Base-by-base conservation (phyloP, 2,113 vertebrate genomes). In the Abramis brama region DNA sequence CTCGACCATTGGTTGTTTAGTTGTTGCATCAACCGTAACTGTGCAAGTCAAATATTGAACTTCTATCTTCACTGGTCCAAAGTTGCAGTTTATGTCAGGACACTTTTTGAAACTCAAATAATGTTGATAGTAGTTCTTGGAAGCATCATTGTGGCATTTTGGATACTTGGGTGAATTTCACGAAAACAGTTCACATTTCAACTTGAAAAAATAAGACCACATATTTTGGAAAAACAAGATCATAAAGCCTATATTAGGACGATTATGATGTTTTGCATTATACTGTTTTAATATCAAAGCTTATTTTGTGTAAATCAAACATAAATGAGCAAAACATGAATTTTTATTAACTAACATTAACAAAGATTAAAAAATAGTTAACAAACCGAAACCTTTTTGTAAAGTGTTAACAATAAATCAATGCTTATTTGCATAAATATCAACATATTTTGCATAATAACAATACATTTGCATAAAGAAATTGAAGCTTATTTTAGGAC, bases 31-130 rank as follows among this genome's bases (percentile, higher is more conserved):
- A 43, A 43, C 75, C 21, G 50, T 55, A 50, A 33, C 25, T 6
- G 5, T 7, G 76, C 19, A 15, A 79, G 55, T 43, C 77, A 79
- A 79, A 79, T 60, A 62, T 79, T 79, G 6, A 2, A 36, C 57
- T 75, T 47, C 0, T 0, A 25, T 12, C 39, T 73, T 43, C 70
- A n/a, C 21, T 73, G 70, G 21, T 73, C 21, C 36, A 2, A 2
- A n/a, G 9, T 3, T 73, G 36, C 36, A n/a, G 70, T 47, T 47
- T 74, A 17, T 74, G 13, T 15, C 21, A 13, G 70, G 36, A 45
- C 71, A 3, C 23, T 13, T 45, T n/a, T 47, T 45, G 23, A 47
- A 74, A 15, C 5, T 4, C 11, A 47, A 3, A 23, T 23, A 21
- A 71, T 39, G 66, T 23, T 39, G 11, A n/a, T 12, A 25, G 2